phyloP scores from a whole-genome alignment of 2,888 invertebrate species.

The Hirtodrosophila duncani region DNA sequence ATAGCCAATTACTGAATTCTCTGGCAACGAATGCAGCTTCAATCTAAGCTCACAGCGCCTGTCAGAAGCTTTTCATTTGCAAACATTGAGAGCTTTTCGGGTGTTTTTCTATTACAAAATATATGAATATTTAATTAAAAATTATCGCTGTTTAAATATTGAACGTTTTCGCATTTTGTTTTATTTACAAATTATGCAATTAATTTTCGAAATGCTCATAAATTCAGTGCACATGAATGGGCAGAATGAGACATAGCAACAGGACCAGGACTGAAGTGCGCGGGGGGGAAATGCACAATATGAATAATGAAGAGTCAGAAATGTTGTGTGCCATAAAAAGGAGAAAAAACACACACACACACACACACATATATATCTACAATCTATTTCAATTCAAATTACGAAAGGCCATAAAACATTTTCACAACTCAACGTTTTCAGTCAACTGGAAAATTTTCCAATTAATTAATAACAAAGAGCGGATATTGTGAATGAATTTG shows the following conservation, averaged over 20 bases:
- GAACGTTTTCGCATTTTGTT: slow-evolving; percentile 25
- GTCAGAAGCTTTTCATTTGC: too few species aligned
- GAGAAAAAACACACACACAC: not conserved
- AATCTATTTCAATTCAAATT: slow-evolving; percentile 31
- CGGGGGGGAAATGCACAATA: slow-evolving; percentile 13
- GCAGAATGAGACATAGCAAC: slow-evolving; percentile 14
- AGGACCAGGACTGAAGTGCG: too few species aligned
- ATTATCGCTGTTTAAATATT: slow-evolving; percentile 27
- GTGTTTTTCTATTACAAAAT: slow-evolving; percentile 8
- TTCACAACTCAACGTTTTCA: slow-evolving; percentile 15
- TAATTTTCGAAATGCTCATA: slow-evolving; percentile 35
- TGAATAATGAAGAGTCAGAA: slow-evolving; percentile 44
- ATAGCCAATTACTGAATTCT: too few species aligned
- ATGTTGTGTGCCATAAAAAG: not conserved
- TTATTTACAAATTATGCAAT: slow-evolving; percentile 45
- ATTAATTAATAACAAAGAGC: slow-evolving; percentile 46
- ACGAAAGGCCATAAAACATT: slow-evolving; percentile 15
- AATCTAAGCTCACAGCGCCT: too few species aligned
- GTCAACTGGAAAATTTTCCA: slow-evolving; percentile 50
- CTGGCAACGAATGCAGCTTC: too few species aligned
- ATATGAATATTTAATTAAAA: slow-evolving; percentile 46
- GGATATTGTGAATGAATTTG: slow-evolving; percentile 43
- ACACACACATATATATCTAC: not conserved
- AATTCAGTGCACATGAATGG: slow-evolving; percentile 32
- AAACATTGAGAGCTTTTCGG: too few species aligned